A percentile compares a stretch with the other conserved stretches of the same genome.
phyloP scores from a whole-genome alignment of 2,113 vertebrate species.

The Cyphomyrus discorhynchus region DNA sequence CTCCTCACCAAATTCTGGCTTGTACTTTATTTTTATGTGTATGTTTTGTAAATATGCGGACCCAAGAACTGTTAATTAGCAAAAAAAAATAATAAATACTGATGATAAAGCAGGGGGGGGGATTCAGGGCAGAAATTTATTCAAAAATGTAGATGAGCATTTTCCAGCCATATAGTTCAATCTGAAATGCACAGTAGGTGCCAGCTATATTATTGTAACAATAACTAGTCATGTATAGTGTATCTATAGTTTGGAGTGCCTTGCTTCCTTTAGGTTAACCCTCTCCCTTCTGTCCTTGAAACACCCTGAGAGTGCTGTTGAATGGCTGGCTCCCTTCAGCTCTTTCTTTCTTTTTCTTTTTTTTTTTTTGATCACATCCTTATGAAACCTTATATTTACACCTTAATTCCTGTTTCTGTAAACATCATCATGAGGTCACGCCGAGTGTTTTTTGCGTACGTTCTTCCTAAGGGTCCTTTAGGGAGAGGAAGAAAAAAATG shows the following conservation, averaged over 20 bases:
- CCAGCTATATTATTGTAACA: constrained; percentile 97
- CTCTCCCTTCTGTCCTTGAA: constrained; percentile 28
- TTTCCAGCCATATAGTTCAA: constrained; percentile 99
- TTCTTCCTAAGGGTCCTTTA: background rate
- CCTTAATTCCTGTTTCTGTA: background rate
- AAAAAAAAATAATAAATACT: constrained; percentile 72
- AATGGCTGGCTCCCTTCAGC: constrained; percentile 23
- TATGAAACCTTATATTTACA: background rate
- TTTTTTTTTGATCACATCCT: background rate
- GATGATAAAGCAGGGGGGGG: background rate
- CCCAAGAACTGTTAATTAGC: constrained; percentile 98
- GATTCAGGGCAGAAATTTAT: constrained; percentile 84
- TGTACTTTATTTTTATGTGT: constrained; percentile 58
- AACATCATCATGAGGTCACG: background rate
- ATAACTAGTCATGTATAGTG: constrained; percentile 99
- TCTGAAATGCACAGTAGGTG: constrained; percentile 94
- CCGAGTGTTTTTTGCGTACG: background rate
- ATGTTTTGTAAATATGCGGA: constrained; percentile 91
- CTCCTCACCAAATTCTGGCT: constrained; percentile 27
- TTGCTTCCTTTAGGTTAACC: constrained; percentile 75
- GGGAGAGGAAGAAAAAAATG: background rate
- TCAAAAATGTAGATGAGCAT: constrained; percentile 73
- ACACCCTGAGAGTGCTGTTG: constrained; percentile 60
- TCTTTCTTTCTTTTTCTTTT: background rate
- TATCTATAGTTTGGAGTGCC: constrained; percentile 99